These are phyloP conservation scores for Drosophila watanabei DNA, from an alignment of 1,140 invertebrate species.

Conservation along the genomic window DNA sequence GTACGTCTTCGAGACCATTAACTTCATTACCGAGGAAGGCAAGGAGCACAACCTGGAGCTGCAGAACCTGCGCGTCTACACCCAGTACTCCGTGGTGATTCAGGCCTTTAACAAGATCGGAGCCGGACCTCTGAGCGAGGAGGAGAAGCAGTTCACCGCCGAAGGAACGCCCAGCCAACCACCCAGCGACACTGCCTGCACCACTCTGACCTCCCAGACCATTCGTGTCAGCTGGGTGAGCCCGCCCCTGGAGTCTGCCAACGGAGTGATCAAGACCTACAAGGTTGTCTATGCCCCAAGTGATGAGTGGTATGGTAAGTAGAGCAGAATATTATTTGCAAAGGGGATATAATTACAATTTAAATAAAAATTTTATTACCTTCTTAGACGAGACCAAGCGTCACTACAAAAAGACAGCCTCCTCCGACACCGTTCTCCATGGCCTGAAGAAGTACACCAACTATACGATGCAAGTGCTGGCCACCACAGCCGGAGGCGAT, in stretches of 20 bases:
- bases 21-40: conserved; percentile 95
- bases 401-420: conserved; percentile 95
- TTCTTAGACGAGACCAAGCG: conserved; percentile 94
- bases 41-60: conserved; percentile 95
- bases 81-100: conserved; percentile 97
- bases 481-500: conserved; percentile 97
- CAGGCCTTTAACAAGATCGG: conserved; percentile 98
- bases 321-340: conserved; percentile 9
- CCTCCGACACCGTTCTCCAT: conserved; percentile 96
- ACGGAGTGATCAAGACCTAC: conserved; percentile 98
- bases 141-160: conserved; percentile 95
- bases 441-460: conserved; percentile 98
- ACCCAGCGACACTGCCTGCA: conserved; percentile 96
- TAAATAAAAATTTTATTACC: background rate
- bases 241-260: conserved; percentile 94
- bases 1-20: conserved; percentile 96
- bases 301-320: conserved; percentile 95
- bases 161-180: conserved; percentile 97
- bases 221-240: conserved; percentile 97
- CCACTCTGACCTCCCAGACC: conserved; percentile 96
- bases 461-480: conserved; percentile 98
- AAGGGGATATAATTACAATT: background rate
- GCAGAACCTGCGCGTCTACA: conserved; percentile 94
- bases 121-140: conserved; percentile 95
- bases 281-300: conserved; percentile 98